A percentile compares a stretch with the other conserved stretches of the same genome.
Evolutionary conservation across 1,140 invertebrate genomes (phyloP).

Genomic region (Pemphigus obesinymphae): DNA sequence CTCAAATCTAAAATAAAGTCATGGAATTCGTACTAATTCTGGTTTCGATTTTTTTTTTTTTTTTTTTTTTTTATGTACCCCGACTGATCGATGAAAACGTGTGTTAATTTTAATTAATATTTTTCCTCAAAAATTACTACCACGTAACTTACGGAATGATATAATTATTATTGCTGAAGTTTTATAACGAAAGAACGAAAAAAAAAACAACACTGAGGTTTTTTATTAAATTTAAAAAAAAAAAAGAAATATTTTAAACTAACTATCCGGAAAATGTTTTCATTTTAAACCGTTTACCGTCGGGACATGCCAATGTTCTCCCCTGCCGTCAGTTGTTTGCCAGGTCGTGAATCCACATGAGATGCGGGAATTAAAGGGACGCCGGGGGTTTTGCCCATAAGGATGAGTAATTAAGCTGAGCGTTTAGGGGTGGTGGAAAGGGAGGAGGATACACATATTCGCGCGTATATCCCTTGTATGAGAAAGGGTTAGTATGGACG

Average conservation of each 20-base stretch:
- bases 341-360: slow-evolving; percentile 35
- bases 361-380: slow-evolving; percentile 29
- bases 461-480: neutral
- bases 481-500: slow-evolving; percentile 19
- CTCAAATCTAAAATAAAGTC: too few relatives aligned
- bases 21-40: too few relatives aligned
- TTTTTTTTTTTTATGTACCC: too few relatives aligned
- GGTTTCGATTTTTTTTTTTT: too few relatives aligned
- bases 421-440: neutral
- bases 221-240: neutral
- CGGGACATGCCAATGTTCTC: slow-evolving; percentile 17
- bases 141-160: neutral
- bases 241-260: neutral
- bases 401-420: slow-evolving; percentile 38
- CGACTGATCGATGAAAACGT: neutral
- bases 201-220: neutral
- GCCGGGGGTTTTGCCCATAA: slow-evolving; percentile 25
- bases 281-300: slow-evolving; percentile 32
- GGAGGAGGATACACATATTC: neutral
- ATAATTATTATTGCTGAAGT: neutral
- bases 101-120: neutral
- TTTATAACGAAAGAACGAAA: neutral
- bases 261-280: slow-evolving; percentile 32
- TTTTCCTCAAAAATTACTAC: neutral
- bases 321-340: slow-evolving; percentile 1